Percentiles rank a stretch among this genome's conserved stretches.
These are phyloP conservation scores for Choristoneura rosaceana DNA, from an alignment of 2,888 invertebrate genomes.

Conservation along the genomic window DNA sequence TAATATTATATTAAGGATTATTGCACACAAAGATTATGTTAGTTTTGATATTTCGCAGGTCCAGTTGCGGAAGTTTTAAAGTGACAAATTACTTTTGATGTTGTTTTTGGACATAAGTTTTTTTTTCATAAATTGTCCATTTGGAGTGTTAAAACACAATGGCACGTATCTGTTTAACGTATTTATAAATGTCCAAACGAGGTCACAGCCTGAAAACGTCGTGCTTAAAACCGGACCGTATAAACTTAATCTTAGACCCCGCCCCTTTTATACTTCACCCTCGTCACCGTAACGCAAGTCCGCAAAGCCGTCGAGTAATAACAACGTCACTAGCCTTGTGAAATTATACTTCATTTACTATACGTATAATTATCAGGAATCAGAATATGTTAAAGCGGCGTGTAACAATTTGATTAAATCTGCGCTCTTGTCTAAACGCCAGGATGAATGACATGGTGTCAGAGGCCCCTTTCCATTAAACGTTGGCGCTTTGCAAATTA, in stretches of 20 bases:
- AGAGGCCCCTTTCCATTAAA: constrained; percentile 25
- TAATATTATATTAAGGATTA: no score
- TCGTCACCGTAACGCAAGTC: constrained; percentile 11
- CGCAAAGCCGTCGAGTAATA: constrained; percentile 16
- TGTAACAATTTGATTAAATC: constrained; percentile 34
- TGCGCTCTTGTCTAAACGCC: constrained; percentile 21
- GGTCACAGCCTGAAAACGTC: constrained; percentile 17
- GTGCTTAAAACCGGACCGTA: constrained; percentile 21
- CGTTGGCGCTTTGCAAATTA: constrained; percentile 22
- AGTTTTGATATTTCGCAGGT: no score
- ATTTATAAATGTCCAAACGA: constrained; percentile 1
- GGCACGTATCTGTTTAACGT: background rate
- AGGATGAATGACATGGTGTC: constrained; percentile 26
- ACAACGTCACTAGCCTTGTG: constrained; percentile 20
- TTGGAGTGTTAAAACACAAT: background rate
- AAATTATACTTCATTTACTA: constrained; percentile 12
- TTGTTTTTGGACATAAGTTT: no score
- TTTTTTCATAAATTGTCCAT: no score
- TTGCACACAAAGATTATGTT: no score
- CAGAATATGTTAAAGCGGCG: constrained; percentile 10
- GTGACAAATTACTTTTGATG: no score
- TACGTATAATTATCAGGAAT: constrained; percentile 1
- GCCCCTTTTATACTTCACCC: constrained; percentile 17
- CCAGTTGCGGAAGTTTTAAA: no score
- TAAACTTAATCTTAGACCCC: constrained; percentile 19